Base-by-base conservation (phyloP, 2,113 vertebrate genomes). In the Lipotes vexillifer region DNA sequence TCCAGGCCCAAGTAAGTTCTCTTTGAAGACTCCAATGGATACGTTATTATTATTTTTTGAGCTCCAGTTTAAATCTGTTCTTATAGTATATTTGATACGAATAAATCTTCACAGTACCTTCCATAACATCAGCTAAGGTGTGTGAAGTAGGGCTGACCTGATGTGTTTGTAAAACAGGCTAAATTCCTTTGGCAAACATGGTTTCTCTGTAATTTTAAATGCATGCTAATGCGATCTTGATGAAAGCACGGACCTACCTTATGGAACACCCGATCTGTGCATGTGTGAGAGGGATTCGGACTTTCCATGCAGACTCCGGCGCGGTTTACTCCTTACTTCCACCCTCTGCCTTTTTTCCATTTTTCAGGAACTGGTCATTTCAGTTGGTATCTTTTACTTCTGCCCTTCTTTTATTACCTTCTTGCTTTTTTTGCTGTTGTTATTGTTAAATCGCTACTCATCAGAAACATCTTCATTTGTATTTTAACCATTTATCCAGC, bases 381-480 rank as follows among this genome's bases (percentile, higher is more conserved):
- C 72, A 80, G 31, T 96, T 57, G 31, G 5, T 10, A 20, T 69
- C 8, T 66, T 52, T 29, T 88, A 8, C 25, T n/a, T 49, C 11
- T 71, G 38, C 3, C 7, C 17, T 84, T 15, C 29, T 91, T 92
- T 93, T 88, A 59, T 55, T 69, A 57, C 33, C 44, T 72, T 71
- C 27, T 52, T 33, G 27, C 52, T 49, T 66, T 66, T 66, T 93
- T 93, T 68, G 29, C 68, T 71, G 27, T 20, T 90, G 15, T 82
- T 69, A 36, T 8, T 96, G 4, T 69, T 94, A 96, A 75, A 55
- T 80, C 13, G 55, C 36, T 83, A 11, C 49, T 83, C 74, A 44
- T 36, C n/a, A 57, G 94, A 81, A 94, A 18, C 17, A 27, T 83
- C 68, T 84, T 90, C 33, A 21, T 57, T 83, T 85, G 8, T 23